A percentile compares a stretch with the other conserved stretches of the same genome.
These are phyloP conservation scores for Babyrousa celebensis DNA, from an alignment of 2,797 vertebrate species.

Conservation along the genomic window DNA sequence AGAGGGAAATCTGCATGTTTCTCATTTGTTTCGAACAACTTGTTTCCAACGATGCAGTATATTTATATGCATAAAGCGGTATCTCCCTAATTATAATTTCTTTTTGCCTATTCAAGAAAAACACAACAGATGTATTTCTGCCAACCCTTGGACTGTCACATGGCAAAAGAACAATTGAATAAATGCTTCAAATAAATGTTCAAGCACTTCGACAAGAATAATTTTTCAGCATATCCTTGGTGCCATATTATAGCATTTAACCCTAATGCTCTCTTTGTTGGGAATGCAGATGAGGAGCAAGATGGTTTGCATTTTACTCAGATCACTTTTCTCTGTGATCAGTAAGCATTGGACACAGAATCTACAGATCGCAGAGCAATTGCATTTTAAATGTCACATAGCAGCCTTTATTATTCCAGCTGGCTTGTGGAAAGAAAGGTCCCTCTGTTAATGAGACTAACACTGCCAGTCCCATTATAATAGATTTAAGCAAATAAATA, in stretches of 20 bases:
- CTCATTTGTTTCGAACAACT: conserved; percentile 79
- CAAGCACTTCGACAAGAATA: conserved; percentile 70
- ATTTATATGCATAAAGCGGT: conserved; percentile 83
- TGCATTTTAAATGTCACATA: conserved; percentile 83
- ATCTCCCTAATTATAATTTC: conserved; percentile 82
- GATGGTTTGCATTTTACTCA: conserved; percentile 39
- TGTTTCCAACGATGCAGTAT: conserved; percentile 77
- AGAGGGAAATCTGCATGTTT: conserved; percentile 67
- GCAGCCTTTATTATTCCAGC: conserved; percentile 84
- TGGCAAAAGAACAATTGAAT: conserved; percentile 83
- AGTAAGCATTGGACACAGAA: conserved; percentile 77
- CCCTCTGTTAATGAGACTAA: conserved; percentile 81
- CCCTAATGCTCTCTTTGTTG: conserved; percentile 70
- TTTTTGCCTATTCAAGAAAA: conserved; percentile 80
- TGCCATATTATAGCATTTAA: conserved; percentile 78
- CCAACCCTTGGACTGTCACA: conserved; percentile 78
- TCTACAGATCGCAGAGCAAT: conserved; percentile 52
- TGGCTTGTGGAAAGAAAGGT: conserved; percentile 83
- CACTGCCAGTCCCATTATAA: conserved; percentile 77
- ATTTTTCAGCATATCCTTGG: conserved; percentile 71
- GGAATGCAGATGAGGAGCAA: conserved; percentile 63
- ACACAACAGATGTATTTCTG: conserved; percentile 76
- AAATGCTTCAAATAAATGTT: conserved; percentile 86
- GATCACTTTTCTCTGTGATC: conserved; percentile 75
- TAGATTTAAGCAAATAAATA: conserved; percentile 83